These are phyloP conservation scores for Acrocyrtus sp. DNA, from an alignment of 2,888 invertebrate species.

Conservation along the genomic window DNA sequence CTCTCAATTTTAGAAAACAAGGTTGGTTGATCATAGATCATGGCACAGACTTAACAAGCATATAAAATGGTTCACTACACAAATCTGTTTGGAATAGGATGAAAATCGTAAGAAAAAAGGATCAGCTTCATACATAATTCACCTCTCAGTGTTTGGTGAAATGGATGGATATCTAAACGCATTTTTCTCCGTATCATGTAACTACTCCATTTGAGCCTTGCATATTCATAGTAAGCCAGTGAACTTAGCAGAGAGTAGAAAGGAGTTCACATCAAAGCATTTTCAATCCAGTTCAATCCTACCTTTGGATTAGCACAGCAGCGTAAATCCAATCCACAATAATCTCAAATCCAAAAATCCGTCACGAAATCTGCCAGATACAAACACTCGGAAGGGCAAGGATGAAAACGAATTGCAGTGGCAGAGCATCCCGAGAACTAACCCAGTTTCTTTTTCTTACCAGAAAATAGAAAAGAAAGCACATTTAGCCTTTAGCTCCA, in stretches of 20 bases:
- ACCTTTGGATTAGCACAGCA: background rate
- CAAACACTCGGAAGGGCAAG: background rate
- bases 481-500: background rate
- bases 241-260: no score
- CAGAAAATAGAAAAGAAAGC: background rate
- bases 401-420: background rate
- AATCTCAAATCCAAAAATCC: slow-evolving; percentile 29
- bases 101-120: slow-evolving; percentile 9
- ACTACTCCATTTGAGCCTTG: no score
- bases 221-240: no score
- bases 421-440: background rate
- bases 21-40: background rate
- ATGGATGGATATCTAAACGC: background rate
- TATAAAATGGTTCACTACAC: slow-evolving; percentile 19
- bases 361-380: background rate
- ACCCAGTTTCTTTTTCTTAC: slow-evolving; percentile 5
- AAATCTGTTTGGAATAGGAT: slow-evolving; percentile 8
- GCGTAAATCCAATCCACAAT: background rate
- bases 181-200: no score
- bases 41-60: no score
- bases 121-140: background rate
- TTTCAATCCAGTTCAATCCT: background rate
- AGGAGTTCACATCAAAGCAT: no score
- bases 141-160: background rate
- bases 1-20: background rate